Evolutionary conservation across 2,113 vertebrate species (phyloP).

Genomic region (Lucifuga dentata): DNA sequence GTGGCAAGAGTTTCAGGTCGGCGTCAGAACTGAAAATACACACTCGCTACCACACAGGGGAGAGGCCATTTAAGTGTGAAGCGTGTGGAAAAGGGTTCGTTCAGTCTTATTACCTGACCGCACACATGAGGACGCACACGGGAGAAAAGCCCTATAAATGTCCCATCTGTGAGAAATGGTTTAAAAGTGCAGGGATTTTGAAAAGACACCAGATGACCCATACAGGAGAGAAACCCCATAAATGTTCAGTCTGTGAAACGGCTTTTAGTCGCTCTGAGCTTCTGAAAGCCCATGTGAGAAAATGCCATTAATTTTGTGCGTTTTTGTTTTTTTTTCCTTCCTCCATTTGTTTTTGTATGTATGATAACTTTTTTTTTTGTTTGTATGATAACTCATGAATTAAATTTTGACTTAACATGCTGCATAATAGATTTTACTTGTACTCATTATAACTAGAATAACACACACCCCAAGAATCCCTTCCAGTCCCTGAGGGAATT

Average conservation of each 20-base stretch:
- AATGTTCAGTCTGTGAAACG: constrained; percentile 27
- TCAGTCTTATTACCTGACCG: constrained; percentile 34
- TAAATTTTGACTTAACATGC: no score
- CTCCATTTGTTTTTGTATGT: no score
- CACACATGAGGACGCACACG: no score
- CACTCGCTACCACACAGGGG: constrained; percentile 23
- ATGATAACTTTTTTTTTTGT: no score
- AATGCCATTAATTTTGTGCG: constrained; percentile 11
- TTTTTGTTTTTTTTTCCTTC: no score
- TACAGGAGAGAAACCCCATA: constrained; percentile 37
- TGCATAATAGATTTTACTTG: no score
- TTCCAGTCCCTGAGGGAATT: no score
- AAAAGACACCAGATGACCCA: constrained; percentile 37
- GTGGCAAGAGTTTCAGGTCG: constrained; percentile 18
- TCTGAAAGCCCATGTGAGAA: constrained; percentile 28
- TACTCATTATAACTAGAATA: no score
- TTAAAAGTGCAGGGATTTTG: constrained; percentile 22
- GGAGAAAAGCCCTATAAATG: constrained; percentile 27
- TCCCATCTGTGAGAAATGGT: constrained; percentile 14
- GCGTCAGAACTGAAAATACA: constrained; percentile 29
- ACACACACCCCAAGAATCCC: no score
- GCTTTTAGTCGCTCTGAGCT: constrained; percentile 25
- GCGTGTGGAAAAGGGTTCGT: constrained; percentile 35
- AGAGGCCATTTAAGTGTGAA: constrained; percentile 23
- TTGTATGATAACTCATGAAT: no score